Conservation (phyloP, 2,113 vertebrate species). For the Mola mola region DNA sequence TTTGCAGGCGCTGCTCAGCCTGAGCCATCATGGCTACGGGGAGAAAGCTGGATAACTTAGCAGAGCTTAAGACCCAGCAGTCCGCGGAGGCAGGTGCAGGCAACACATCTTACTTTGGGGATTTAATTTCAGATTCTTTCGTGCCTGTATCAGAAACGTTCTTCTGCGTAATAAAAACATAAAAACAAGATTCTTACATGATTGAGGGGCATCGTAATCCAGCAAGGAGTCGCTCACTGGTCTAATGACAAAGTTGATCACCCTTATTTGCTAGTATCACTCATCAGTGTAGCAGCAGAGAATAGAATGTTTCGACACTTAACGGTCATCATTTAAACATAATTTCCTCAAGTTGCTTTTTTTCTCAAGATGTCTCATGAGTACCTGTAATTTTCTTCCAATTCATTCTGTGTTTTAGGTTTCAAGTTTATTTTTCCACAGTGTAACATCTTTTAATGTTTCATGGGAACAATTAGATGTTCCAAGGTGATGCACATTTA, state of each 20-base stretch:
- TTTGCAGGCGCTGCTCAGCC: conserved; percentile 28
- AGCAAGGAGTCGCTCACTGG: too few species aligned
- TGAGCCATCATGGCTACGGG: conserved; percentile 25
- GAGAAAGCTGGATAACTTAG: conserved; percentile 31
- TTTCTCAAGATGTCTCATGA: too few species aligned
- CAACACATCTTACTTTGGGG: conserved; percentile 36
- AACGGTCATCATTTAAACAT: background rate
- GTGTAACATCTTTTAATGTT: conserved; percentile 6
- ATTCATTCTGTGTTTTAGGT: background rate
- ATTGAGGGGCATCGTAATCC: too few species aligned
- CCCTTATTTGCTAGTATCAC: too few species aligned
- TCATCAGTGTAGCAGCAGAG: too few species aligned
- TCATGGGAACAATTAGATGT: conserved; percentile 27
- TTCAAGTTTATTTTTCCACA: conserved; percentile 15
- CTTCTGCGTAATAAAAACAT: conserved; percentile 6
- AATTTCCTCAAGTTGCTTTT: background rate
- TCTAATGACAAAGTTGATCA: too few species aligned
- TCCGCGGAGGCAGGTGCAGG: conserved; percentile 30
- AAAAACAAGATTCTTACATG: too few species aligned
- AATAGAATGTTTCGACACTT: background rate
- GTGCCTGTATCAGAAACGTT: conserved; percentile 22
- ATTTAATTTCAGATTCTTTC: conserved; percentile 31
- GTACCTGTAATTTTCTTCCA: too few species aligned
- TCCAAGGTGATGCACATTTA: conserved; percentile 49
- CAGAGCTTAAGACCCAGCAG: conserved; percentile 40